A percentile compares a stretch with the other conserved stretches of the same genome.
phyloP scores from a whole-genome alignment of 2,888 invertebrate genomes.

The Pollenia labialis region DNA sequence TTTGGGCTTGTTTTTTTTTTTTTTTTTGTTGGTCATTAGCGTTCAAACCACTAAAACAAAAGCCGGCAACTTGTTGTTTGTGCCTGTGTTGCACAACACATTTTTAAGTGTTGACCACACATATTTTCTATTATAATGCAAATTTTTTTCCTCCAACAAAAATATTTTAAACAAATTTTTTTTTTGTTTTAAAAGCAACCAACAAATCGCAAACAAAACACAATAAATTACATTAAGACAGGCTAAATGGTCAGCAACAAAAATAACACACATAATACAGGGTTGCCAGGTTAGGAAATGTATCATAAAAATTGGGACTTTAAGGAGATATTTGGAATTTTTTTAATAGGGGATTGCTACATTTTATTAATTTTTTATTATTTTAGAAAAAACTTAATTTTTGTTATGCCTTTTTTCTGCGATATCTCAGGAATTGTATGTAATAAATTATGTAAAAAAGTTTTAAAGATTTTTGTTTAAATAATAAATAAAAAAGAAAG shows the following conservation, averaged over 20 bases:
- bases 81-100: background rate
- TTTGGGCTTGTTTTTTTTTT: background rate
- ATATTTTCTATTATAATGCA: constrained; percentile 67
- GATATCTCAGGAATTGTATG: no score
- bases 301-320: no score
- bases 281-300: no score
- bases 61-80: constrained; percentile 58
- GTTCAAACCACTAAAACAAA: constrained; percentile 53
- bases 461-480: no score
- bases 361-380: no score
- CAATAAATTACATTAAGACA: constrained; percentile 34
- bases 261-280: background rate
- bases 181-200: constrained; percentile 5
- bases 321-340: no score
- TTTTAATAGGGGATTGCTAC: no score
- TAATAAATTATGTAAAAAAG: no score
- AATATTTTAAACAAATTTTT: constrained; percentile 17
- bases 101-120: constrained; percentile 66
- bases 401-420: no score
- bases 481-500: no score
- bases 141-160: constrained; percentile 33
- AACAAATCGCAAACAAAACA: constrained; percentile 18
- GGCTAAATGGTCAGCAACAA: background rate
- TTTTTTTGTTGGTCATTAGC: constrained; percentile 54
- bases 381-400: no score